A percentile compares a stretch with the other conserved stretches of the same genome.
These are phyloP conservation scores for Euspilapteryx auroguttella DNA, from an alignment of 2,888 invertebrate species.

Conservation along the genomic window DNA sequence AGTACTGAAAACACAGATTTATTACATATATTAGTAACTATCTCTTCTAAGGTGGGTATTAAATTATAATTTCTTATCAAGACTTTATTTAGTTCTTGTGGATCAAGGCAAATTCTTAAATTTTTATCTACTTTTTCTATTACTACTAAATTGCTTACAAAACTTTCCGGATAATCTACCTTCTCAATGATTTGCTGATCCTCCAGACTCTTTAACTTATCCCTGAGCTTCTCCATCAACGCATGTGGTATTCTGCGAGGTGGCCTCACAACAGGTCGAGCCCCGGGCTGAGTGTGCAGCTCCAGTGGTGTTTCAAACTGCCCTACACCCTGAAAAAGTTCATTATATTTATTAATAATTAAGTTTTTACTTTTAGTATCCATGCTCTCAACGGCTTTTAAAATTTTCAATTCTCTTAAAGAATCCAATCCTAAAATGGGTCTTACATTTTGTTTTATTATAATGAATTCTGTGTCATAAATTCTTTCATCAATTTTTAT, in stretches of 20 bases:
- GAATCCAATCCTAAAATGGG: constrained; percentile 2
- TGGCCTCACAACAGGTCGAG: constrained; percentile 4
- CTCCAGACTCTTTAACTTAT: constrained; percentile 7
- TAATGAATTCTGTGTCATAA: constrained; percentile 3
- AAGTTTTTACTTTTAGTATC: too few relatives aligned
- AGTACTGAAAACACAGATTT: too few relatives aligned
- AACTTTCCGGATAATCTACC: constrained; percentile 7
- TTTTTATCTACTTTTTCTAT: constrained; percentile 8
- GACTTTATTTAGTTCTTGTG: constrained; percentile 9
- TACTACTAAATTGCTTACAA: constrained; percentile 9
- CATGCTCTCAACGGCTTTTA: too few relatives aligned
- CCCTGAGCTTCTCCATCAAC: constrained; percentile 5
- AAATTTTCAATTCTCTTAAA: constrained; percentile 2
- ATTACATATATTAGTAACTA: too few relatives aligned
- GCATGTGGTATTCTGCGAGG: too few relatives aligned
- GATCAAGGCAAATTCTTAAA: constrained; percentile 10
- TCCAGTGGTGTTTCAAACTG: constrained; percentile 7
- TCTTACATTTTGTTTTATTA: constrained; percentile 3
- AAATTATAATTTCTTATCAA: constrained; percentile 8
- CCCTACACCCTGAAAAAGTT: constrained; percentile 5
- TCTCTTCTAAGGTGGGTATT: too few relatives aligned
- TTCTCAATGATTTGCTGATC: constrained; percentile 7
- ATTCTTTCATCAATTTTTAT: background rate
- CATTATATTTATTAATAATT: constrained; percentile 2
- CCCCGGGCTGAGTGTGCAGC: too few relatives aligned